phyloP scores from a whole-genome alignment of 2,797 vertebrate genomes.

The Ispidina lecontei region DNA sequence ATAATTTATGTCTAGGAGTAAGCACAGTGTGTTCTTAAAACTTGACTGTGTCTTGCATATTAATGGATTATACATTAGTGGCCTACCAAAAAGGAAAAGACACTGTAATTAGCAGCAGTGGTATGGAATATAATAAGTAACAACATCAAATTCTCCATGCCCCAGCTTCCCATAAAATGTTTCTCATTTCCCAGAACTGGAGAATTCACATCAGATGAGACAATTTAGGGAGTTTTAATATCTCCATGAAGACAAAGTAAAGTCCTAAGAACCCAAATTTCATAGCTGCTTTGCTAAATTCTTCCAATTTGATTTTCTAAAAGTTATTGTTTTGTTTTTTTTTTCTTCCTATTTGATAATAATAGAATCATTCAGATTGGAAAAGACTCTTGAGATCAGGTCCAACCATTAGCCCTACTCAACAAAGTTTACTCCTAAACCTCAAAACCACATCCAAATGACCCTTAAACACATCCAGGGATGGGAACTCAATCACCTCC shows the following conservation, averaged over 20 bases:
- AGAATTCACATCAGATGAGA: background rate
- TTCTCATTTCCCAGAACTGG: background rate
- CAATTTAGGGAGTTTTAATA: background rate
- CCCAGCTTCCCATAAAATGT: background rate
- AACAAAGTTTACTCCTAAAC: too few species aligned
- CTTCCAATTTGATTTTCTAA: background rate
- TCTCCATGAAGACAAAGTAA: background rate
- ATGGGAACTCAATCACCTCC: too few species aligned
- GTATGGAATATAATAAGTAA: background rate
- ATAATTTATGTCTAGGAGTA: conserved; percentile 10
- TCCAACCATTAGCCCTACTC: too few species aligned
- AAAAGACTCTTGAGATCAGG: too few species aligned
- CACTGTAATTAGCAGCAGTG: background rate
- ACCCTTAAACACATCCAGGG: too few species aligned
- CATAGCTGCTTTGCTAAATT: background rate
- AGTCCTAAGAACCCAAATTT: background rate
- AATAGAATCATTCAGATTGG: too few species aligned
- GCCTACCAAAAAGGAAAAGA: background rate
- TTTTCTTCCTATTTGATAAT: background rate
- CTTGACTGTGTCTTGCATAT: background rate
- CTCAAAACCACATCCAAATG: too few species aligned
- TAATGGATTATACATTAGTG: background rate
- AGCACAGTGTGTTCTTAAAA: conserved; percentile 31
- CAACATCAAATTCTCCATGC: background rate
- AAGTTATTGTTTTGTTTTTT: background rate